Evolutionary conservation across 2,113 vertebrate species (phyloP), one percentile per base, ranked within the genome.

Genomic region (Microcebus tavaratra): DNA sequence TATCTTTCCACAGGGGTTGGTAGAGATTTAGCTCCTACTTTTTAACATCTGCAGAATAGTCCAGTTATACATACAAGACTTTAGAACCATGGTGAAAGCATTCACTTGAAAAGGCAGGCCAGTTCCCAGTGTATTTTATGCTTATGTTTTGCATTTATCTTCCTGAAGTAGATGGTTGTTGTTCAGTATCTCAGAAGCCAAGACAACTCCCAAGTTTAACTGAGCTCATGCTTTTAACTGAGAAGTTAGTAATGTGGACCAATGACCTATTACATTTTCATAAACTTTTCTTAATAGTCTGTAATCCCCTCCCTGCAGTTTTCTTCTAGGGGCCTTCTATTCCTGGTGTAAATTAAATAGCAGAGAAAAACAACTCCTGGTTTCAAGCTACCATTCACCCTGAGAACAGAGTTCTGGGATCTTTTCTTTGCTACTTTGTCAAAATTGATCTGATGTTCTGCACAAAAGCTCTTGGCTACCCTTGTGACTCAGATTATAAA

Each of bases 391-490:
- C 89, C 31, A 15, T 79, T 57, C 92, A 81, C 85, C 96, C 67
- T n/a, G 89, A 83, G 63, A 97, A 98, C 87, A 42, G 39, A 93
- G 59, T 57, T 12, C 4, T 76, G 18, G 84, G 65, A 42, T 89
- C 21, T 93, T 85, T 97, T 67, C 83, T 97, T 20, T 63, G 97
- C 50, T 50, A n/a, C 88, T 97, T 95, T 48, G 96, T 96, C 93
- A 93, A 91, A 97, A 98, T 53, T 39, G 91, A 97, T 75, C 88
- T 8, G 48, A 68, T 34, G 11, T 36, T 92, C 42, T 83, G 20
- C 59, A 75, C 73, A 75, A 75, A 93, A 88, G 9, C 67, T 53
- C 53, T 78, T 85, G 78, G 45, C 75, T 84, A 45, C 75, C 88
- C 91, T 75, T 25, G 70, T 85, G 84, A 96, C 90, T 93, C 48